Percentiles rank a stretch among this genome's conserved stretches.
Conservation (phyloP, 2,797 vertebrate genomes). For the Hapalemur alaotrensis region DNA sequence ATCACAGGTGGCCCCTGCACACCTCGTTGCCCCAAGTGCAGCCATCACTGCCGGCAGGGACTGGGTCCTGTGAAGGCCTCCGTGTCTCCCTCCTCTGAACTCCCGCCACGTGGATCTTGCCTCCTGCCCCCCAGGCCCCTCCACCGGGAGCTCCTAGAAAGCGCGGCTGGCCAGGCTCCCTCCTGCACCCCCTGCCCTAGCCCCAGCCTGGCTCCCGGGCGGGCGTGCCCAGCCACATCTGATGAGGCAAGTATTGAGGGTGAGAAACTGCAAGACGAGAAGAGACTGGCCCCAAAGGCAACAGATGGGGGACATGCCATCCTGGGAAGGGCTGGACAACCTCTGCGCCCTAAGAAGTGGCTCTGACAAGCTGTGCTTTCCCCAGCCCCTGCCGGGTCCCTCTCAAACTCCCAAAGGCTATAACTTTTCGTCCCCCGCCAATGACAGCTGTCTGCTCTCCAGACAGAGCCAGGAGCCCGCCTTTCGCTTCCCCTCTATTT, state of each 20-base stretch:
- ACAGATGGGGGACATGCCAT: not conserved
- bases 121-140: not conserved
- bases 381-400: not conserved
- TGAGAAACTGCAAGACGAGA: not conserved
- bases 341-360: not conserved
- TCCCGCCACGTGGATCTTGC: not conserved
- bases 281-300: not conserved
- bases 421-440: fast-evolving
- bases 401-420: not conserved
- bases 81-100: not conserved
- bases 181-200: not conserved
- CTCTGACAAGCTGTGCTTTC: not conserved
- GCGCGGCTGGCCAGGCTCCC: too few relatives aligned
- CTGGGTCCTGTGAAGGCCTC: not conserved
- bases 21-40: not conserved
- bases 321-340: not conserved
- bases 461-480: not conserved
- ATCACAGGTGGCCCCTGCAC: not conserved
- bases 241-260: not conserved
- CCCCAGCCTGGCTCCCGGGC: not conserved
- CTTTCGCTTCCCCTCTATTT: not conserved
- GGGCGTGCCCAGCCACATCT: fast-evolving
- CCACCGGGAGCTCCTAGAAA: not conserved
- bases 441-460: not conserved
- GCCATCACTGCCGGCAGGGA: not conserved